Conservation (phyloP, 2,797 vertebrate genomes). For the Typhlichthys subterraneus region DNA sequence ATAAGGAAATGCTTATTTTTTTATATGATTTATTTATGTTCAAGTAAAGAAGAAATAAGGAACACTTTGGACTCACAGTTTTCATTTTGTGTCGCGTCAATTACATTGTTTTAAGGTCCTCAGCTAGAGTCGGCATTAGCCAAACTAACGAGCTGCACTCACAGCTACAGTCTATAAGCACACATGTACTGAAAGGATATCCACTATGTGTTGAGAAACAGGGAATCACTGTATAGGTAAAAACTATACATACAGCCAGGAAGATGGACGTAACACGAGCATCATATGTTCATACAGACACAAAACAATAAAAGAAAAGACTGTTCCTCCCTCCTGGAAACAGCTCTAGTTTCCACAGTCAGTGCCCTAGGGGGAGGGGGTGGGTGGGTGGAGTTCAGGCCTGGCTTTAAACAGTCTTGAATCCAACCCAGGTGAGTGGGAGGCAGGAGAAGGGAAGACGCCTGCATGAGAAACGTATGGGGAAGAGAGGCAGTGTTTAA, state of each 20-base stretch:
- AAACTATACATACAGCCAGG: too few species aligned
- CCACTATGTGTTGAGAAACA: background rate
- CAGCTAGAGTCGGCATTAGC: too few species aligned
- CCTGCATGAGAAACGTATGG: slow-evolving; percentile 60
- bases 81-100: too few species aligned
- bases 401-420: slow-evolving; percentile 53
- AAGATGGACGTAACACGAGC: background rate
- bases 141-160: too few species aligned
- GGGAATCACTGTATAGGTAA: background rate
- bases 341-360: slow-evolving; percentile 24
- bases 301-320: slow-evolving; percentile 8
- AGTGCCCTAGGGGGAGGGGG: slow-evolving; percentile 1
- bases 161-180: slow-evolving; percentile 41
- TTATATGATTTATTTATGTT: too few species aligned
- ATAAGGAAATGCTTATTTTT: too few species aligned
- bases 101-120: too few species aligned
- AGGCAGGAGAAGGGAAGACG: slow-evolving; percentile 32
- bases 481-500: slow-evolving; percentile 59
- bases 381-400: slow-evolving; percentile 32
- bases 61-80: too few species aligned
- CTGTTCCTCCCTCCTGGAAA: slow-evolving; percentile 31
- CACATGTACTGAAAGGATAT: slow-evolving; percentile 38
- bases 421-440: slow-evolving; percentile 69
- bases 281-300: background rate
- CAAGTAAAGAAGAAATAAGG: too few species aligned